Evolutionary conservation across 2,797 vertebrate genomes (phyloP).

Genomic region (Alosa sapidissima): DNA sequence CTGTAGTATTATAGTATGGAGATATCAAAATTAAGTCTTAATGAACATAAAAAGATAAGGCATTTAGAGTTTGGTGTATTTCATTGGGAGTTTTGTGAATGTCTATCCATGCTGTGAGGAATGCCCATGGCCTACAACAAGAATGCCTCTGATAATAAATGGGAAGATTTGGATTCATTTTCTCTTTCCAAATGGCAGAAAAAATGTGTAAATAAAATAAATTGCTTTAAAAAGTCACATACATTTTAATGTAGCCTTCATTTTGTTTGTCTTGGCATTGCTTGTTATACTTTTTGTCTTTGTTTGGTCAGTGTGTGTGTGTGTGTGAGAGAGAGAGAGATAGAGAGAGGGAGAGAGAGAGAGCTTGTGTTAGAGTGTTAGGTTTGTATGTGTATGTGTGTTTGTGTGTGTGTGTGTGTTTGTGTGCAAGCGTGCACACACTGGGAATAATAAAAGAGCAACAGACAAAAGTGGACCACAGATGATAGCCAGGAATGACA

Average conservation of each 20-base stretch:
- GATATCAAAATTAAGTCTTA: not conserved
- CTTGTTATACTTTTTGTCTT: not conserved
- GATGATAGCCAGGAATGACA: not conserved
- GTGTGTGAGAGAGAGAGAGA: not conserved
- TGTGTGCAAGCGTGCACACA: not conserved
- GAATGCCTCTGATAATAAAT: not conserved
- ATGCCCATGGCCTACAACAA: not conserved
- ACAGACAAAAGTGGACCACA: not conserved
- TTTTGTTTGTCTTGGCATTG: not conserved
- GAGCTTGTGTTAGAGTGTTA: not conserved
- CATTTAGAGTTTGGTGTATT: not conserved
- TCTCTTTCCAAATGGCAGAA: not conserved
- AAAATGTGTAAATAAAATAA: not conserved
- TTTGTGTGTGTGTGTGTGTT: constrained; percentile 30
- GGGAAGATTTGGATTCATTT: not conserved
- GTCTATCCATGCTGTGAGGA: not conserved
- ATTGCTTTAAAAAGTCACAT: not conserved
- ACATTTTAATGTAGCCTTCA: not conserved
- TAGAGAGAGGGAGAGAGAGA: too few species aligned
- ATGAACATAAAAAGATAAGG: not conserved
- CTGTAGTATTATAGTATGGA: not conserved
- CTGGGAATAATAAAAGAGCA: not conserved
- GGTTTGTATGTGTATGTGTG: not conserved
- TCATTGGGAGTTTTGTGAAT: too few species aligned
- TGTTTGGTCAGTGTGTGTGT: not conserved